Conservation (phyloP, 2,888 invertebrate species). For the Andrena trimmerana region DNA sequence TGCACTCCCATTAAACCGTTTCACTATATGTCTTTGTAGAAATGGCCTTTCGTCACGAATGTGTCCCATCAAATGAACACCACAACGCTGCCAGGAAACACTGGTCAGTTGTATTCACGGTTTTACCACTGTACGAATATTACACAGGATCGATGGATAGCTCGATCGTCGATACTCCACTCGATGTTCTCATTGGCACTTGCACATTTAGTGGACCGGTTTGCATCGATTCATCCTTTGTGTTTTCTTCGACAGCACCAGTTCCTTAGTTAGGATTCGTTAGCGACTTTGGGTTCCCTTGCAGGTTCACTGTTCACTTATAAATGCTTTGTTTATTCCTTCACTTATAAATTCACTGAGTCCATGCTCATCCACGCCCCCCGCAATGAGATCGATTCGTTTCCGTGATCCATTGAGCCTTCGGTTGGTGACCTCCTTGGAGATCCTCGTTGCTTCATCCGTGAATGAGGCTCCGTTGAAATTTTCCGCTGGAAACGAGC, state of each 20-base stretch:
- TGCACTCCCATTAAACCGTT: neutral
- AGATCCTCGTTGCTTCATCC: neutral
- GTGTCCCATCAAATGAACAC: neutral
- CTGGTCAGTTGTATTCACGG: neutral
- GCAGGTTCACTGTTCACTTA: neutral
- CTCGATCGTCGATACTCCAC: neutral
- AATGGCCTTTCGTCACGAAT: neutral
- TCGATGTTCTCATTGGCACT: neutral
- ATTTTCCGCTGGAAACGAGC: conserved; percentile 16
- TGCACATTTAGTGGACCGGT: neutral
- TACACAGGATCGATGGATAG: neutral
- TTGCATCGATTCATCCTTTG: conserved; percentile 10
- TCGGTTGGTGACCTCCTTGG: neutral
- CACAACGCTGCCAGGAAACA: neutral
- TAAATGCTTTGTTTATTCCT: too few species aligned
- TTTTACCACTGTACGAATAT: neutral
- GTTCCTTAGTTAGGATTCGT: neutral
- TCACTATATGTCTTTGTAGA: conserved; percentile 3
- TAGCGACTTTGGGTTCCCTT: neutral
- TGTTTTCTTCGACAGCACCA: too few species aligned
- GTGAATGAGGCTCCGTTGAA: neutral
- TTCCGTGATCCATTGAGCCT: neutral
- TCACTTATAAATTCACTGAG: neutral
- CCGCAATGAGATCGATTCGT: neutral
- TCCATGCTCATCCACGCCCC: neutral